A percentile compares a stretch with the other conserved stretches of the same genome.
Conservation (phyloP, 2,888 invertebrate species). For the Deilephila porcellus region DNA sequence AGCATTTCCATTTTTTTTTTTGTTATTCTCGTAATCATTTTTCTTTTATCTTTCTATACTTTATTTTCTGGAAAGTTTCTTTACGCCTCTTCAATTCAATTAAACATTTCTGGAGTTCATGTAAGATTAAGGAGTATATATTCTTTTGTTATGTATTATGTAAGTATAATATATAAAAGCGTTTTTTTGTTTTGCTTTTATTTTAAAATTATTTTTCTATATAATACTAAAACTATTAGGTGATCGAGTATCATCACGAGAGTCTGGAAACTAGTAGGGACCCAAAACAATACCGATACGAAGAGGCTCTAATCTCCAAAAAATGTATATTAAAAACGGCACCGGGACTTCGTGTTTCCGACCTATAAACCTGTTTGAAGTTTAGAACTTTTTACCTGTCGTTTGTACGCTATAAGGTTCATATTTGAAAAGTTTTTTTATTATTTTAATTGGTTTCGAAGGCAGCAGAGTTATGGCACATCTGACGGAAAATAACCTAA, state of each 20-base stretch:
- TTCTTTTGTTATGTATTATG: no score
- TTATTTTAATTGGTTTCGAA: not conserved
- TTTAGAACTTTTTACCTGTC: constrained; percentile 8
- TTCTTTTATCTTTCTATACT: no score
- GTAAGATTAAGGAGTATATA: no score
- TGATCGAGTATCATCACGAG: not conserved
- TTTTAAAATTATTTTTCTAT: no score
- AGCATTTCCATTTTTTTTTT: no score
- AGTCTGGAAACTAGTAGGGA: not conserved
- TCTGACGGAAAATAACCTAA: not conserved
- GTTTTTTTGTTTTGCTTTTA: no score
- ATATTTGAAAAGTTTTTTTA: not conserved
- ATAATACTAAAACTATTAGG: no score
- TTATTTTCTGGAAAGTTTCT: no score
- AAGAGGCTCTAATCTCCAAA: not conserved
- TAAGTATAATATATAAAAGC: no score
- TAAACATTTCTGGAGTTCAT: no score
- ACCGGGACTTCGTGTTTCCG: not conserved
- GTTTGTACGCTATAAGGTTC: not conserved
- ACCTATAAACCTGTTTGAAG: constrained; percentile 4
- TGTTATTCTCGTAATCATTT: no score
- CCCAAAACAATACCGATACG: not conserved
- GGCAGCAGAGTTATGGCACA: not conserved
- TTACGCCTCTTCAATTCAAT: no score
- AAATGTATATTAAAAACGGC: not conserved